Base-by-base conservation (phyloP, 1,140 invertebrate genomes). In the Amphibalanus amphitrite region DNA sequence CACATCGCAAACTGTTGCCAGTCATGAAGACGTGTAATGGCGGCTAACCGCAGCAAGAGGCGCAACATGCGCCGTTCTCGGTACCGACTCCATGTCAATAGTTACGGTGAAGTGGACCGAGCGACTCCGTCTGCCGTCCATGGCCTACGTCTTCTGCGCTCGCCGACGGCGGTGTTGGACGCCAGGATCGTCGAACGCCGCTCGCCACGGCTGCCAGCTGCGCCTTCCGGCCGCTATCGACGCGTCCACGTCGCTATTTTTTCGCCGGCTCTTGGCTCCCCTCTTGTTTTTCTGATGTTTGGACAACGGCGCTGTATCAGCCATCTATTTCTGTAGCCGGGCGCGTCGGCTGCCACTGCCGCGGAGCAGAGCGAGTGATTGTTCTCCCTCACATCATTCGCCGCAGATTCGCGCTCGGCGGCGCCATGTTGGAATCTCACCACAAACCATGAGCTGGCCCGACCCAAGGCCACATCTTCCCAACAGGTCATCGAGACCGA, bases 241-340 rank as follows among this genome's bases (percentile, higher is more conserved):
- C 13, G 47, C 20, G 23, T 59, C 47, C 47, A 59, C 6, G 47
- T 20, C 47, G 47, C 47, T 23, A 59, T 59, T 59, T 59, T 59
- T 59, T 59, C 47, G 47, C 20, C 47, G 47, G 17, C 47, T 59
- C 47, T 59, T 59, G 47, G 47, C 47, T 13, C 47, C 47, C 47
- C 47, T 59, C 47, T 23, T 59, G 47, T 59, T 59, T 59, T 59
- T 59, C 47, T 59, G 47, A 59, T 59, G 47, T 59, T 59, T 59
- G 47, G 47, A 59, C 47, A 59, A 59, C 47, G 47, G 47, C 10
- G 47, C 10, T 59, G 47, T 23, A 59, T 59, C 47, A 59, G 10
- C 47, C 20, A 20, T 59, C 47, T 59, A 59, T 59, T 59, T 59
- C 47, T 6, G 47, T 13, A n/a, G n/a, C n/a, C 47, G 47, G 13